These are phyloP conservation scores for Lerista edwardsae DNA, from an alignment of 2,797 vertebrate genomes.

Conservation along the genomic window DNA sequence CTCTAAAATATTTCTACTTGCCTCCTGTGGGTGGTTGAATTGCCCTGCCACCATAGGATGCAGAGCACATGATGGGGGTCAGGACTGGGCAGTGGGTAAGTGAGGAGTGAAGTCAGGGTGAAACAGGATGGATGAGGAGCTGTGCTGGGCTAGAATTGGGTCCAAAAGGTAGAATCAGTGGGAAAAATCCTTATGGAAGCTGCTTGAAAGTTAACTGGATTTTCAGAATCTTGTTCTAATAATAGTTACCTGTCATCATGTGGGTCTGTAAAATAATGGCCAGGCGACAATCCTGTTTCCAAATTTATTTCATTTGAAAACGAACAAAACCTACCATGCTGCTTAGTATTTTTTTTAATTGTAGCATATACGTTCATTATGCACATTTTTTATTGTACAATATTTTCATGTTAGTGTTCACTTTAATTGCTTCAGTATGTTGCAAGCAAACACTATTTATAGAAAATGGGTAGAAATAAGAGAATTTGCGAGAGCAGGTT, in stretches of 20 bases:
- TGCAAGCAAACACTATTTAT: conserved; percentile 77
- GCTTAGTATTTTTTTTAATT: conserved; percentile 62
- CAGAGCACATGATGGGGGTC: too few species aligned
- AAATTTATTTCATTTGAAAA: conserved; percentile 63
- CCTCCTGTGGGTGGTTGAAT: too few species aligned
- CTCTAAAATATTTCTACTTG: too few species aligned
- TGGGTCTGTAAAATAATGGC: background rate
- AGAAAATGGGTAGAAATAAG: conserved; percentile 69
- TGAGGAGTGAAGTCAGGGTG: too few species aligned
- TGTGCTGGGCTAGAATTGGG: background rate
- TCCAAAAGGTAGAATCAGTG: background rate
- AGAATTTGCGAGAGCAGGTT: conserved; percentile 71
- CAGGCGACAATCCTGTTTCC: background rate
- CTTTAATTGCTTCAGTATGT: conserved; percentile 75
- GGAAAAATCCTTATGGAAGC: background rate
- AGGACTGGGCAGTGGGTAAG: too few species aligned
- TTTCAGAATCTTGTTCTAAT: background rate
- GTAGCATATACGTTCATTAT: conserved; percentile 73
- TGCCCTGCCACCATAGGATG: too few species aligned
- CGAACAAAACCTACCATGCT: conserved; percentile 64
- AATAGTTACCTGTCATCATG: too few species aligned
- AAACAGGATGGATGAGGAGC: background rate
- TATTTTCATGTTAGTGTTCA: conserved; percentile 75
- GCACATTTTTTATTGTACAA: conserved; percentile 66
- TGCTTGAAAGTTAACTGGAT: background rate